phyloP scores from a whole-genome alignment of 2,888 invertebrate species.

The Calliphora vomitoria region DNA sequence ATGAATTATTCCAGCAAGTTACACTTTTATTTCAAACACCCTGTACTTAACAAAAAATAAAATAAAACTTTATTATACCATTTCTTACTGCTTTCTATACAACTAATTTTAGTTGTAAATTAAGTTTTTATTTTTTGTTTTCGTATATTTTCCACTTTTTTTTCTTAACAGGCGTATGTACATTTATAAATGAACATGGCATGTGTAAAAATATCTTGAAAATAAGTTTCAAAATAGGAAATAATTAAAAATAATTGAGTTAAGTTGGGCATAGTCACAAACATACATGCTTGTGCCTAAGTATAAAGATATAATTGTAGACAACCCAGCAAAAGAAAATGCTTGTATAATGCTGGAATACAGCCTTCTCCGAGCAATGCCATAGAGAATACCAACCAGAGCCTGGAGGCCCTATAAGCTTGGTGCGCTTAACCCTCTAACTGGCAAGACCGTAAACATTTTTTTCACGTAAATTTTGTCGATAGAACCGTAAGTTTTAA shows the following conservation, averaged over 20 bases:
- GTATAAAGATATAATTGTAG: neutral
- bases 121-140: conserved; percentile 52
- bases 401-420: too few relatives aligned
- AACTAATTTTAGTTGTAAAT: conserved; percentile 71
- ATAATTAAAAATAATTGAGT: conserved; percentile 73
- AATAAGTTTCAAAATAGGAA: conserved; percentile 67
- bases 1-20: neutral
- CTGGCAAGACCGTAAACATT: too few relatives aligned
- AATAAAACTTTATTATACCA: conserved; percentile 59
- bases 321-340: too few relatives aligned
- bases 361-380: neutral
- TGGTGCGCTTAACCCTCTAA: too few relatives aligned
- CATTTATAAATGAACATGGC: conserved; percentile 51
- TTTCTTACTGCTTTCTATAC: conserved; percentile 65
- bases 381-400: too few relatives aligned
- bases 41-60: conserved; percentile 6
- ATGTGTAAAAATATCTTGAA: conserved; percentile 68
- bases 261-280: conserved; percentile 61
- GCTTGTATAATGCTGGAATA: too few relatives aligned
- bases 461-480: too few relatives aligned
- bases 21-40: neutral
- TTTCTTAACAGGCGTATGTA: neutral
- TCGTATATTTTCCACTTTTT: neutral
- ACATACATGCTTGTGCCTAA: neutral
- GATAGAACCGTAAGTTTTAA: too few relatives aligned